A percentile compares a stretch with the other conserved stretches of the same genome.
phyloP scores from a whole-genome alignment of 1,140 invertebrate species.

The Pseudobourletiella spinata region DNA sequence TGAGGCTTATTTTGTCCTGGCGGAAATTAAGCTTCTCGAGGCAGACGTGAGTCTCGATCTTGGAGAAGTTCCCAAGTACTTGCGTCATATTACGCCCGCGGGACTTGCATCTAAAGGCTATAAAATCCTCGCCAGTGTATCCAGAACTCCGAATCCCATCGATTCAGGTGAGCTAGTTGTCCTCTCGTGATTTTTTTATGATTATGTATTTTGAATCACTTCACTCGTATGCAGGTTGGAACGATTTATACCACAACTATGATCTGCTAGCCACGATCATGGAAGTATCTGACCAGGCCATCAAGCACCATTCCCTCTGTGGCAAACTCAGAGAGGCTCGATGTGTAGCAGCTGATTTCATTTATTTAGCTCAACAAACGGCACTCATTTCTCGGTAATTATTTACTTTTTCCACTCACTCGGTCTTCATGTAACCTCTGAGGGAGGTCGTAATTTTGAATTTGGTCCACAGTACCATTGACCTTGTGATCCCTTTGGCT shows the following conservation, averaged over 20 bases:
- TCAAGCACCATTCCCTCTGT: neutral
- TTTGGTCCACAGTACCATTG: neutral
- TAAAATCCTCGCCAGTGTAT: neutral
- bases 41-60: neutral
- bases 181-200: too few relatives aligned
- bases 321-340: neutral
- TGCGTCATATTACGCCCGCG: neutral
- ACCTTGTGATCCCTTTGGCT: neutral
- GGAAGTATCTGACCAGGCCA: neutral
- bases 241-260: conserved; percentile 1
- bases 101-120: neutral
- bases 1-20: neutral
- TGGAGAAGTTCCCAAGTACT: neutral
- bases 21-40: neutral
- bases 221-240: neutral
- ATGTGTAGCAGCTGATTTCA: neutral
- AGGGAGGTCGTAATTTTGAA: neutral
- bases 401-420: too few relatives aligned
- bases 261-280: neutral
- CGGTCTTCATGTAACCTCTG: neutral
- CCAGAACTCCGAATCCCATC: neutral
- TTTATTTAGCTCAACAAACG: conserved; percentile 1
- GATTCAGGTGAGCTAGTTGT: neutral
- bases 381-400: neutral
- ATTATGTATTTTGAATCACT: too few relatives aligned